phyloP scores from a whole-genome alignment of 2,113 vertebrate species.

The Neotoma lepida region DNA sequence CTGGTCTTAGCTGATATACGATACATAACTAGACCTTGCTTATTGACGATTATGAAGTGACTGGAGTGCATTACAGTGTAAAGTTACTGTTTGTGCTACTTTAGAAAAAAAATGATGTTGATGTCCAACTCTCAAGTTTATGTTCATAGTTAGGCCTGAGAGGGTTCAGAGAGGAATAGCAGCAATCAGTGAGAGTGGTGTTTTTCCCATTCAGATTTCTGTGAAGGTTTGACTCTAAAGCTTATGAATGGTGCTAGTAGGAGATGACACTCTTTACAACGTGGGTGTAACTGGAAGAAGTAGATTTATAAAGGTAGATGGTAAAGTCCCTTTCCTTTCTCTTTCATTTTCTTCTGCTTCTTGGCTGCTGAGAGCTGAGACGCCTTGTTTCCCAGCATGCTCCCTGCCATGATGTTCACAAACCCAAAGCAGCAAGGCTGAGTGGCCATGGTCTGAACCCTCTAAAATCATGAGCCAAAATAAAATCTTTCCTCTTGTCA shows the following conservation, averaged over 20 bases:
- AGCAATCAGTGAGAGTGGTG: background rate
- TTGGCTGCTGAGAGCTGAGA: background rate
- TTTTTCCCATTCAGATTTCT: background rate
- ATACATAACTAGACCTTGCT: background rate
- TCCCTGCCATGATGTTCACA: background rate
- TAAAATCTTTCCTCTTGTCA: background rate
- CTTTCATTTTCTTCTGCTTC: background rate
- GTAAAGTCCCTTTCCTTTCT: background rate
- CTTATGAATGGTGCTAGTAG: background rate
- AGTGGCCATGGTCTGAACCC: background rate
- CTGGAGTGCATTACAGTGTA: background rate
- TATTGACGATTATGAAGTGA: background rate
- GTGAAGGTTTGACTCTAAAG: background rate
- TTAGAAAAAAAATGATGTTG: background rate
- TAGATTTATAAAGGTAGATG: background rate
- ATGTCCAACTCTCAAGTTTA: background rate
- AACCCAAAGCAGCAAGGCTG: too few relatives aligned
- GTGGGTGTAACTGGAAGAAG: background rate
- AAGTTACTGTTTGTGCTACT: background rate
- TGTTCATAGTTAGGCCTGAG: background rate
- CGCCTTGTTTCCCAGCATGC: background rate
- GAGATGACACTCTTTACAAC: background rate
- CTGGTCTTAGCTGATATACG: background rate
- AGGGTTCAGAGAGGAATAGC: background rate
- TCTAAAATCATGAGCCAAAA: background rate